Evolutionary conservation across 2,797 vertebrate species (phyloP), one percentile per base, ranked within the genome.

Genomic region (Buphagus erythrorhynchus): DNA sequence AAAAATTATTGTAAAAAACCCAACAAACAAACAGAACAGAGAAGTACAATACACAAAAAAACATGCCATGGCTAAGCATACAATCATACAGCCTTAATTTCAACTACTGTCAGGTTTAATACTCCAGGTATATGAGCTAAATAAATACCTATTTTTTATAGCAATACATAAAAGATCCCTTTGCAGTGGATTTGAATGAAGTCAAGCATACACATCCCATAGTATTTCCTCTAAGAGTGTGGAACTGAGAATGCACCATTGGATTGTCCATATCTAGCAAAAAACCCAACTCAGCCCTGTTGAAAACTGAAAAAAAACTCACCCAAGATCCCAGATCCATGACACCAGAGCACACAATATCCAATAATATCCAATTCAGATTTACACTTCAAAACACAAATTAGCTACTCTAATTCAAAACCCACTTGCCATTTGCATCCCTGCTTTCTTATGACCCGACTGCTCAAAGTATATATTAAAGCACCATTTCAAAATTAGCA

Each of bases 221-320:
- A 42, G 10, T 42, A 45, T 29, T 88, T 83, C 61, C 45, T 88
- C 35, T 61, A 52, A 38, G 6, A 21, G 22, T 26, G 15, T 13
- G 55, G 33, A 77, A 45, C 8, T 55, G 11, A 81, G 35, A 83
- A 16, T 13, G 59, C 8, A 61, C 18, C 19, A 49, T 42, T 65
- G 67, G 12, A 33, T 45, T 63, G 20, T 17, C 42, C 13, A 3
- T 31, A 78, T 40, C 25, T 48, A 11, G 29, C 22, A 72, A 77
- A 58, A 49, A 4, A 0, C 3, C 20, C 31, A 45, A 20, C 2
- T 24, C 3, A 61, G 4, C 8, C 8, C 29, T 55, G 22, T 0
- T 51, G 25, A 74, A 68, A 75, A 75, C 12, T 36, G 16, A 7
- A 46, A 61, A 62, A 63, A 49, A 13, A 1, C 26, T 42, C 29